Evolutionary conservation across 2,113 vertebrate genomes (phyloP), one percentile per base, ranked within the genome.

Genomic region (Daboia siamensis): DNA sequence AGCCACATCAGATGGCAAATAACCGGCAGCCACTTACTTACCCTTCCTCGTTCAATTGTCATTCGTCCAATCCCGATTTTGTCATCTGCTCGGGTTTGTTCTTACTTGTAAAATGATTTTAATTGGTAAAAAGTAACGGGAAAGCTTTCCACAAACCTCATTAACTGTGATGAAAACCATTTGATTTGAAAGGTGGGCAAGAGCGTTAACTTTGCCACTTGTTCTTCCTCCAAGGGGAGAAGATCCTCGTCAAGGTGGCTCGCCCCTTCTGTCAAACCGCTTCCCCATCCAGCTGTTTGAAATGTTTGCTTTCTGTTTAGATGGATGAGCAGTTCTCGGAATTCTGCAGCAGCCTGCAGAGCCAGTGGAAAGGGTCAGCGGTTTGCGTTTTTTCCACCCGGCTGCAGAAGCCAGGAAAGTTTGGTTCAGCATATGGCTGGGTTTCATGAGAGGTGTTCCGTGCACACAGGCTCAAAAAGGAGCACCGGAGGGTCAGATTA

Each of bases 261-360:
- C 64, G 5, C 91, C 46, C 26, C 64, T 84, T 33, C 17, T 92
- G 91, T 89, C 51, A 11, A 46, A 21, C 87, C 24, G 87, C 29
- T 92, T 92, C 91, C 69, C 84, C 64, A 33, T 89, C 64, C 54
- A 89, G 69, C 91, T 80, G 39, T 80, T 87, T 91, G 90, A 91
- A 87, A 91, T 87, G 85, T 91, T 92, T 89, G 64, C 91, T 84
- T 89, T 89, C 64, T 59, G 87, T 29, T 89, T 56, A 89, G 87
- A 89, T 92, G 91, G 64, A 92, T 92, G 91, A 92, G 52, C 26
- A 29, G 24, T 92, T 92, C 91, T 89, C 12, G 52, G 87, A 92
- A 89, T 89, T 55, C 39, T 29, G 23, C 80, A 74, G 91, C 64
- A 84, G 69, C 29, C 9, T 24, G 13, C 17, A 33, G 26, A 89